phyloP scores from a whole-genome alignment of 1,140 invertebrate genomes.

The Macrocentrus cingulum region DNA sequence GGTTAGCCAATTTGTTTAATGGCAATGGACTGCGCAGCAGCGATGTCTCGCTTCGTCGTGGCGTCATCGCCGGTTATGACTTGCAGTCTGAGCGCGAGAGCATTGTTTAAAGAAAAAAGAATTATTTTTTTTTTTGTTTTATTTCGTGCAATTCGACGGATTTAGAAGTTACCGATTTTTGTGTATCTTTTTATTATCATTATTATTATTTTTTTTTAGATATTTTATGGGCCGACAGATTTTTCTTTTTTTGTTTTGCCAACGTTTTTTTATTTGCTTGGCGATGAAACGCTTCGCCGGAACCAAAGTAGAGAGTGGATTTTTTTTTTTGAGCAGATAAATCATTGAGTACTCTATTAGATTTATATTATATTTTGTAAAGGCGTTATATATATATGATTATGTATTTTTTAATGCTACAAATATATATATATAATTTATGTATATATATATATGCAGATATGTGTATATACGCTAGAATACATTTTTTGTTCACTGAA shows the following conservation, averaged over 20 bases:
- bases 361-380: neutral
- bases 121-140: constrained; percentile 25
- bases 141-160: constrained; percentile 50
- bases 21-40: constrained; percentile 66
- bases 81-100: constrained; percentile 59
- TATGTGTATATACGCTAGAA: constrained; percentile 32
- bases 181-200: no score
- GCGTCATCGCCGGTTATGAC: constrained; percentile 52
- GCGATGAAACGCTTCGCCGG: constrained; percentile 3
- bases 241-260: no score
- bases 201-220: no score
- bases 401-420: no score
- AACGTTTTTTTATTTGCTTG: constrained; percentile 11
- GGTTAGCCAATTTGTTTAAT: constrained; percentile 71
- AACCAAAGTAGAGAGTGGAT: constrained; percentile 16
- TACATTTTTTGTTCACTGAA: constrained; percentile 57
- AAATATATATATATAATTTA: constrained; percentile 16
- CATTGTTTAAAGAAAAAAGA: constrained; percentile 48
- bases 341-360: constrained; percentile 12
- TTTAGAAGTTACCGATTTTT: constrained; percentile 53
- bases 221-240: constrained; percentile 46
- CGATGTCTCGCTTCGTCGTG: constrained; percentile 66
- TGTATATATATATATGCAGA: constrained; percentile 38
- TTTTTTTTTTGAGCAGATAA: constrained; percentile 13
- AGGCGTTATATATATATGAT: constrained; percentile 1